phyloP scores from a whole-genome alignment of 2,113 vertebrate species.

The Anoplopoma fimbria region DNA sequence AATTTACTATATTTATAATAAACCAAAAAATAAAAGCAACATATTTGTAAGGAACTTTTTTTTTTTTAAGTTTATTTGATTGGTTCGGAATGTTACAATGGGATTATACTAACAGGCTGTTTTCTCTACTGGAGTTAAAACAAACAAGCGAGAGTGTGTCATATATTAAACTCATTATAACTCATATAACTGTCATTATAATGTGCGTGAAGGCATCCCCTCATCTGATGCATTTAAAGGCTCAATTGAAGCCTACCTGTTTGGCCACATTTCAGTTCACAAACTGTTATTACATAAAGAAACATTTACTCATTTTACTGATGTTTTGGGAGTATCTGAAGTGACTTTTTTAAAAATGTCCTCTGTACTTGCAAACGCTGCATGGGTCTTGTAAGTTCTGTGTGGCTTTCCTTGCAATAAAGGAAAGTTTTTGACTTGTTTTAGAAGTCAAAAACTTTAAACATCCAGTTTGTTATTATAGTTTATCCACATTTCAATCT shows the following conservation, averaged over 20 bases:
- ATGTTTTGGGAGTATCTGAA: not conserved
- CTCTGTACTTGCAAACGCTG: not conserved
- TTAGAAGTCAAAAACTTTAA: not conserved
- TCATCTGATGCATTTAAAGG: not conserved
- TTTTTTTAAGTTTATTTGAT: not conserved
- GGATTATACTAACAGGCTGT: not conserved
- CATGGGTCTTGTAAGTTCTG: not conserved
- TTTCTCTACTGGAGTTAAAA: not conserved
- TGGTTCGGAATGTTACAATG: not conserved
- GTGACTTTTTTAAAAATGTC: not conserved
- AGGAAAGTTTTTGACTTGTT: not conserved
- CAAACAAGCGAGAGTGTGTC: not conserved
- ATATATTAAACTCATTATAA: not conserved
- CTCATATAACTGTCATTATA: not conserved
- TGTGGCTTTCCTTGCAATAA: not conserved
- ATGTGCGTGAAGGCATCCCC: not conserved
- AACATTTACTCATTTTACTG: too few relatives aligned
- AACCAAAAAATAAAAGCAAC: not conserved
- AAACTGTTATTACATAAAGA: not conserved
- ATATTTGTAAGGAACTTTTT: not conserved
- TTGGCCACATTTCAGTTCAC: not conserved
- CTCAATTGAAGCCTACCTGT: not conserved
- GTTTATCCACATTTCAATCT: not conserved
- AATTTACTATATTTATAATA: not conserved
- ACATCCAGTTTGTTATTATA: not conserved